phyloP scores from a whole-genome alignment of 2,888 invertebrate species.

The Sarcophaga caerulescens region DNA sequence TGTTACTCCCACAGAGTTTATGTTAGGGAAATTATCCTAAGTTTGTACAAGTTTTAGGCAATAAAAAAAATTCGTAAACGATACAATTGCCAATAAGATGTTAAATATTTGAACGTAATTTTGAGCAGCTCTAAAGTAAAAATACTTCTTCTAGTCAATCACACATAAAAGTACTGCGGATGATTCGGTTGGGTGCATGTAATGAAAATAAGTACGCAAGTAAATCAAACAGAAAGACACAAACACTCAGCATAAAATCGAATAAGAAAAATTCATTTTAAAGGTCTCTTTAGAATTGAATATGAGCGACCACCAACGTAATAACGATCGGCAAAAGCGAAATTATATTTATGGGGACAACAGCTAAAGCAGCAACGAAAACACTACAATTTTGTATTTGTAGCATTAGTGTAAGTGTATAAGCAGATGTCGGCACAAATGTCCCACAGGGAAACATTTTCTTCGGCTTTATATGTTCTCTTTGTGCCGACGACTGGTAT shows the following conservation, averaged over 20 bases:
- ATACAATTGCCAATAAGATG: too few species aligned
- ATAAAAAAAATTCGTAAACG: too few species aligned
- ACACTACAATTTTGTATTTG: background rate
- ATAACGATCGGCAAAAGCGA: conserved; percentile 61
- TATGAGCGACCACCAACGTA: conserved; percentile 26
- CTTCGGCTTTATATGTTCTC: too few species aligned
- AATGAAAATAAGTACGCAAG: conserved; percentile 16
- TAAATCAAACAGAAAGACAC: conserved; percentile 4
- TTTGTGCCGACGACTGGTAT: too few species aligned
- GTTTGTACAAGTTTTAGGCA: too few species aligned
- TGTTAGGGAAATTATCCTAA: background rate
- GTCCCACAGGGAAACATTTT: too few species aligned
- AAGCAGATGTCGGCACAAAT: too few species aligned
- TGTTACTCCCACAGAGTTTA: background rate
- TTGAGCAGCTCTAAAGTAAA: conserved; percentile 24
- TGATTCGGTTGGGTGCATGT: conserved; percentile 34
- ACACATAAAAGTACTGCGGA: conserved; percentile 40
- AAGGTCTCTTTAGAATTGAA: conserved; percentile 36
- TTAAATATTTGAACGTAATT: background rate
- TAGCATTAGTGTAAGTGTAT: background rate
- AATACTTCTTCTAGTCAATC: conserved; percentile 27
- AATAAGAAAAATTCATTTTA: conserved; percentile 23
- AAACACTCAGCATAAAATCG: conserved; percentile 20
- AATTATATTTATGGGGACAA: conserved; percentile 26
- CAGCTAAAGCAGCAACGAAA: conserved; percentile 1